Conservation (phyloP, 2,797 vertebrate species). For the Melanotaenia nigrans region DNA sequence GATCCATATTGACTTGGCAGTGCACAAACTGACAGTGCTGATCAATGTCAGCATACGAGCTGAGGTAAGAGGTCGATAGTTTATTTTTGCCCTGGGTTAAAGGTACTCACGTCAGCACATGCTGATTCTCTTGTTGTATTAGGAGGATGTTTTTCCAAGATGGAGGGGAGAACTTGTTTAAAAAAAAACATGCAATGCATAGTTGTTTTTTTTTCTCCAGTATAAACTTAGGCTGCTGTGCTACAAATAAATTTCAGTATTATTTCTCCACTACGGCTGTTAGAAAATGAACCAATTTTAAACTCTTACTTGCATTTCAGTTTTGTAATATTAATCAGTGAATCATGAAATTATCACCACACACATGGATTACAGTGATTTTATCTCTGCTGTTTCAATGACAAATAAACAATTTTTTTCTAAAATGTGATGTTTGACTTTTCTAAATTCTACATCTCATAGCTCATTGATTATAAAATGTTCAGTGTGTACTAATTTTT, state of each 20-base stretch:
- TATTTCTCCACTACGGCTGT: too few species aligned
- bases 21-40: neutral
- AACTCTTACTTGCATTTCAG: neutral
- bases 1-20: neutral
- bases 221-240: neutral
- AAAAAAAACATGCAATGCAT: neutral
- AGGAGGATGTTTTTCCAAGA: too few species aligned
- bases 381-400: neutral
- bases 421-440: neutral
- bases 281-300: too few species aligned
- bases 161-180: too few species aligned
- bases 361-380: neutral
- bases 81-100: neutral
- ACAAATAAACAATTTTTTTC: neutral
- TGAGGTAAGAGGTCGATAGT: neutral
- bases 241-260: neutral
- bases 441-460: neutral
- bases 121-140: neutral
- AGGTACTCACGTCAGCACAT: neutral
- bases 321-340: neutral
- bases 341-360: constrained; percentile 5
- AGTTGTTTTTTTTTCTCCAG: neutral
- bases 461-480: neutral
- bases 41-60: constrained; percentile 35
- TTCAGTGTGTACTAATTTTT: too few species aligned